phyloP scores from a whole-genome alignment of 2,888 invertebrate species.

The Lasioglossum figueresi region DNA sequence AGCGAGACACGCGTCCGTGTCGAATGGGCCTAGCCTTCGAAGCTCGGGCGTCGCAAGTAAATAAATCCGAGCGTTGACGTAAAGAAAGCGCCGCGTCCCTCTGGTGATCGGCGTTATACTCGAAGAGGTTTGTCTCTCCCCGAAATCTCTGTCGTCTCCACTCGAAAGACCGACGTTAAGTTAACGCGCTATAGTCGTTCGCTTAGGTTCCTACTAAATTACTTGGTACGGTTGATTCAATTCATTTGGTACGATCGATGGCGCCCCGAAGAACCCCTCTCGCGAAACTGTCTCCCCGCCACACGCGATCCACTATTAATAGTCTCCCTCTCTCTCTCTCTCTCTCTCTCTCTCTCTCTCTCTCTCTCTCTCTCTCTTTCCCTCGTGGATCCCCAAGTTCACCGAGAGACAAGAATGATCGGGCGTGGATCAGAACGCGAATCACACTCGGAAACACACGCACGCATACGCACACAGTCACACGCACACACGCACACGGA shows the following conservation, averaged over 20 bases:
- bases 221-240: slow-evolving; percentile 71
- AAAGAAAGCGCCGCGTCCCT: slow-evolving; percentile 31
- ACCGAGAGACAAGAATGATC: neutral
- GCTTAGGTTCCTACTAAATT: slow-evolving; percentile 62
- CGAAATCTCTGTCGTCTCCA: slow-evolving; percentile 58
- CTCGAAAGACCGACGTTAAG: neutral
- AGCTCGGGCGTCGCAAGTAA: no score
- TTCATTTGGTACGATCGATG: slow-evolving; percentile 79
- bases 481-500: neutral
- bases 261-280: slow-evolving; percentile 59
- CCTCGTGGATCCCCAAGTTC: no score
- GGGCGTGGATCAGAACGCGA: neutral
- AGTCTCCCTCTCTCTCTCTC: neutral
- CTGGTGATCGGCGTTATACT: slow-evolving; percentile 44
- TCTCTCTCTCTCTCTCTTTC: neutral
- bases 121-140: slow-evolving; percentile 56
- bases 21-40: no score
- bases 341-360: neutral
- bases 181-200: slow-evolving; percentile 25
- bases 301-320: slow-evolving; percentile 46
- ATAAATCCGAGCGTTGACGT: no score
- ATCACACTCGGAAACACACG: neutral
- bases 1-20: no score
- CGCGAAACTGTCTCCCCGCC: slow-evolving; percentile 68
- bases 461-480: neutral